These are phyloP conservation scores for Drosophila teissieri DNA, from an alignment of 1,140 invertebrate genomes.

Conservation along the genomic window DNA sequence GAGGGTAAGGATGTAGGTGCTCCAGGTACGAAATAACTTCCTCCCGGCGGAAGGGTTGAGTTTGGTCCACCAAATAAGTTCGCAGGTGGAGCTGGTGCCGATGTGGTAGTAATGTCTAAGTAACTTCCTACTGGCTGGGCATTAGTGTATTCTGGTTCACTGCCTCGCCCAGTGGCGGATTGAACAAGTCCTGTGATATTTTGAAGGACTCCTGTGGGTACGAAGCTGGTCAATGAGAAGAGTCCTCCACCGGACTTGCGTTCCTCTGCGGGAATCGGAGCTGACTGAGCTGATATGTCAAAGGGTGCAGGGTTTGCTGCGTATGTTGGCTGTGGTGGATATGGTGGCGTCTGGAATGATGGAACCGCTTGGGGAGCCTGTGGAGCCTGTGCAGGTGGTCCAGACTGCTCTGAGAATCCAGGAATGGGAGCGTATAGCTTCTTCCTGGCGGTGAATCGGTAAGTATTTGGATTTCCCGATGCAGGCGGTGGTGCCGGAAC, in stretches of 20 bases:
- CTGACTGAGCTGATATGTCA: conserved; percentile 28
- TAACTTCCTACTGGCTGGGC: conserved; percentile 33
- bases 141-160: conserved; percentile 26
- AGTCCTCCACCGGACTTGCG: conserved; percentile 71
- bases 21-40: conserved; percentile 28
- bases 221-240: conserved; percentile 74
- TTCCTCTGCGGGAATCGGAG: conserved; percentile 53
- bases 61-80: conserved; percentile 23
- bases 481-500: conserved; percentile 44
- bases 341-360: conserved; percentile 57
- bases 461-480: conserved; percentile 84
- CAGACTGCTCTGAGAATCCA: conserved; percentile 81
- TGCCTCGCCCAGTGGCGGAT: conserved; percentile 67
- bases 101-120: conserved; percentile 51
- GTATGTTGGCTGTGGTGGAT: conserved; percentile 37
- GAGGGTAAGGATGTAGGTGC: background rate
- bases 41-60: background rate
- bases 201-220: conserved; percentile 72
- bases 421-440: conserved; percentile 87
- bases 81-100: background rate
- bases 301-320: conserved; percentile 23
- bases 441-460: conserved; percentile 85
- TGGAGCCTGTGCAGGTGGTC: conserved; percentile 11
- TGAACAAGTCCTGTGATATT: conserved; percentile 79
- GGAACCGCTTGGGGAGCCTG: conserved; percentile 10